Percentiles rank a stretch among this genome's conserved stretches.
Evolutionary conservation across 2,888 invertebrate species (phyloP).

Genomic region (Eretmocerus hayati): DNA sequence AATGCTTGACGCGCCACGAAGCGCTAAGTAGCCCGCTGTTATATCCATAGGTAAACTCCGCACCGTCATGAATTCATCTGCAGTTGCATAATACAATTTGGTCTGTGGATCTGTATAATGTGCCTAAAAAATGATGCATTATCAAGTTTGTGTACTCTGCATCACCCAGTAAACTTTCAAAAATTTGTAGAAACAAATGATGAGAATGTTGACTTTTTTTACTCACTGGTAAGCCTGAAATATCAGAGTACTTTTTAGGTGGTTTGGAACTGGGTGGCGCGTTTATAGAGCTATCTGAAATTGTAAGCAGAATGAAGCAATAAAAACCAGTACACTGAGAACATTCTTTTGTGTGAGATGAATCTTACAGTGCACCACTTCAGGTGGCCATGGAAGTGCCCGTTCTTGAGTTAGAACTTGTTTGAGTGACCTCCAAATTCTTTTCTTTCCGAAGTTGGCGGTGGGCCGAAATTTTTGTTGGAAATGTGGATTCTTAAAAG

Average conservation of each 20-base stretch:
- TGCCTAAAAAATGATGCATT: slow-evolving; percentile 49
- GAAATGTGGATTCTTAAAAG: slow-evolving; percentile 39
- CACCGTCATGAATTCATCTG: slow-evolving; percentile 82
- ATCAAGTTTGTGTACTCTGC: neutral
- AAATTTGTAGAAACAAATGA: too few relatives aligned
- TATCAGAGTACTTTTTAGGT: slow-evolving; percentile 88
- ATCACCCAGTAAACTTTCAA: neutral
- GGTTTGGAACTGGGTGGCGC: slow-evolving; percentile 88
- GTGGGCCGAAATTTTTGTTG: slow-evolving; percentile 41
- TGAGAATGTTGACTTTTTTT: too few relatives aligned
- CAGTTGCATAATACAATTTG: slow-evolving; percentile 75
- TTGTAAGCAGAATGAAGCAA: slow-evolving; percentile 9
- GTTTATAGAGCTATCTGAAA: slow-evolving; percentile 77
- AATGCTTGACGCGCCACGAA: slow-evolving; percentile 75
- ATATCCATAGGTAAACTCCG: slow-evolving; percentile 85
- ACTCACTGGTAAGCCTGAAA: slow-evolving; percentile 73
- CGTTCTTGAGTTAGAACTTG: slow-evolving; percentile 80
- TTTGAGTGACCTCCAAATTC: slow-evolving; percentile 81
- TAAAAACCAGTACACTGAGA: slow-evolving; percentile 10
- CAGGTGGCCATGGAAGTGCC: slow-evolving; percentile 68
- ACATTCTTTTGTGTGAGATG: slow-evolving; percentile 1
- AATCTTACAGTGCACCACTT: slow-evolving; percentile 67
- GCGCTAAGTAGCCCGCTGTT: slow-evolving; percentile 78
- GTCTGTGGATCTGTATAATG: slow-evolving; percentile 88
- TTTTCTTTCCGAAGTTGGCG: slow-evolving; percentile 56